A percentile compares a stretch with the other conserved stretches of the same genome.
These are phyloP conservation scores for Ochropacha duplaris DNA, from an alignment of 2,888 invertebrate species.

Conservation along the genomic window DNA sequence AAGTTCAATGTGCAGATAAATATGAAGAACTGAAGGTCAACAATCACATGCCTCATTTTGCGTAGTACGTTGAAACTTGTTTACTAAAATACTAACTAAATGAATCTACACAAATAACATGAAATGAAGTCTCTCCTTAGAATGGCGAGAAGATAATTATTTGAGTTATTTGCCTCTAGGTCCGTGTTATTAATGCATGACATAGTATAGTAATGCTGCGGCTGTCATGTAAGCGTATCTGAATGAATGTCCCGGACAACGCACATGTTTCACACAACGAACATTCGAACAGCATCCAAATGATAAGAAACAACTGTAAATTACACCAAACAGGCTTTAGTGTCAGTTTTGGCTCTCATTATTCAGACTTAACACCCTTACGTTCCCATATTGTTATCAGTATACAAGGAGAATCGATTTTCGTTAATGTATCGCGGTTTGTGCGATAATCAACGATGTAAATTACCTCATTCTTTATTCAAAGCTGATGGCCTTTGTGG, in stretches of 20 bases:
- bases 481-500: slow-evolving; percentile 19
- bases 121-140: background rate
- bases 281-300: slow-evolving; percentile 19
- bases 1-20: background rate
- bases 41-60: background rate
- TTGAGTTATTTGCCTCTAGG: too few relatives aligned
- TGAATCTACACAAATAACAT: background rate
- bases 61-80: background rate
- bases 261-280: slow-evolving; percentile 20
- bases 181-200: background rate
- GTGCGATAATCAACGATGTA: slow-evolving; percentile 43
- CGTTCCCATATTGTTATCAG: slow-evolving; percentile 5
- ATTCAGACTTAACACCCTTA: slow-evolving; percentile 21
- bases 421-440: slow-evolving; percentile 26
- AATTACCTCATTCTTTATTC: slow-evolving; percentile 50
- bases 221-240: background rate
- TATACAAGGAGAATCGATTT: slow-evolving; percentile 40
- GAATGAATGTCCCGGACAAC: slow-evolving; percentile 13
- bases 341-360: slow-evolving; percentile 15
- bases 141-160: background rate
- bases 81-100: background rate
- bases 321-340: slow-evolving; percentile 23
- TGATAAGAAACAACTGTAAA: slow-evolving; percentile 38
- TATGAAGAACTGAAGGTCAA: background rate
- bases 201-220: background rate